Percentiles rank a stretch among this genome's conserved stretches.
phyloP scores from a whole-genome alignment of 2,888 invertebrate genomes.

The Dicycla oo region DNA sequence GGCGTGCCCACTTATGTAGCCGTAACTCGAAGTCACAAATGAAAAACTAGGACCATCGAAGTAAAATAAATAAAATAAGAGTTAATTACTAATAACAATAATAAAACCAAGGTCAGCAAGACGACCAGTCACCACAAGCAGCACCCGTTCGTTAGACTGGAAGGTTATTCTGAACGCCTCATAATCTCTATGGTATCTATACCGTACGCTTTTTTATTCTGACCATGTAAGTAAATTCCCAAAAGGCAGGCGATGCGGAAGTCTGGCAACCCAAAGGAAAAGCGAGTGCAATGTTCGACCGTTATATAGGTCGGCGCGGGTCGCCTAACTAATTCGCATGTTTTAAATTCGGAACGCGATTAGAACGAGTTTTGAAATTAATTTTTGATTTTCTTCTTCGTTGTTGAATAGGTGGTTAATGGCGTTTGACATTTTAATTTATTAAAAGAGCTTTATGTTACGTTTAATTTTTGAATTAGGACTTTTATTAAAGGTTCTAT shows the following conservation, averaged over 20 bases:
- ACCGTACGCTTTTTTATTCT: conserved; percentile 18
- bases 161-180: neutral
- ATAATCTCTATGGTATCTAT: neutral
- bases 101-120: no score
- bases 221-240: conserved; percentile 32
- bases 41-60: no score
- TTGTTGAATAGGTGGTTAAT: conserved; percentile 14
- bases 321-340: conserved; percentile 52
- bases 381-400: conserved; percentile 36
- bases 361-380: conserved; percentile 53
- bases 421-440: conserved; percentile 16
- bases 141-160: no score
- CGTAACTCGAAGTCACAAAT: no score
- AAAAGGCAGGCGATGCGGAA: conserved; percentile 40
- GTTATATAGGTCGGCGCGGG: conserved; percentile 62
- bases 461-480: neutral
- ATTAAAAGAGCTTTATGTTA: neutral
- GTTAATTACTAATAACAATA: no score
- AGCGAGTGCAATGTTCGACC: conserved; percentile 52
- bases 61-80: no score
- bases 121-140: no score
- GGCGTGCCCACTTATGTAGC: no score
- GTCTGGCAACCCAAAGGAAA: conserved; percentile 38
- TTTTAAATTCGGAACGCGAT: conserved; percentile 64
- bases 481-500: neutral